These are phyloP conservation scores for Agelaius phoeniceus DNA, from an alignment of 2,113 vertebrate genomes.

Conservation along the genomic window DNA sequence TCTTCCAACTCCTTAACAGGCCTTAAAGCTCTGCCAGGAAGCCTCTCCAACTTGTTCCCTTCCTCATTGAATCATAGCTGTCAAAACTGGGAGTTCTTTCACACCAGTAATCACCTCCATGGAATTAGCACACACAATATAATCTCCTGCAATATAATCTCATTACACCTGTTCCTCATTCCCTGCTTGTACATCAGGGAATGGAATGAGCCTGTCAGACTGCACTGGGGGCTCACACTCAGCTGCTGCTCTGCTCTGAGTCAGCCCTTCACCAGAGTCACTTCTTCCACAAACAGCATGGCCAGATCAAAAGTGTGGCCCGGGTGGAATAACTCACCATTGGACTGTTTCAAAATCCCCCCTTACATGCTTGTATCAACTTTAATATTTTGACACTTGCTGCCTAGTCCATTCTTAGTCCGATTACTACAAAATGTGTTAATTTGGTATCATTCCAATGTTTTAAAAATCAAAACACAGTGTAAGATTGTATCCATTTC, in stretches of 20 bases:
- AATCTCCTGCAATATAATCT: slow-evolving; percentile 17
- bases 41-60: background rate
- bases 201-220: background rate
- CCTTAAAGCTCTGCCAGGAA: background rate
- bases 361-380: background rate
- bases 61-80: background rate
- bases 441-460: background rate
- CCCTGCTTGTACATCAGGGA: background rate
- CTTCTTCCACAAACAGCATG: background rate
- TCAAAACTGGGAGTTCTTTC: background rate
- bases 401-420: background rate
- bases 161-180: background rate
- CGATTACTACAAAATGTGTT: background rate
- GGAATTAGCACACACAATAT: background rate
- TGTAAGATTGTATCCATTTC: background rate
- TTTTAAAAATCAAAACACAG: background rate
- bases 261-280: background rate
- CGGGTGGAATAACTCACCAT: fast-evolving
- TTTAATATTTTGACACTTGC: background rate
- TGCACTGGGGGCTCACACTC: background rate
- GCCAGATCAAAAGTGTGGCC: background rate
- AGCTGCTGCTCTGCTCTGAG: background rate
- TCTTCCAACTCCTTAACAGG: background rate
- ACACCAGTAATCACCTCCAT: background rate
- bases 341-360: background rate